Base-by-base conservation (phyloP, 2,888 invertebrate genomes). In the Ephialtes manifestator region DNA sequence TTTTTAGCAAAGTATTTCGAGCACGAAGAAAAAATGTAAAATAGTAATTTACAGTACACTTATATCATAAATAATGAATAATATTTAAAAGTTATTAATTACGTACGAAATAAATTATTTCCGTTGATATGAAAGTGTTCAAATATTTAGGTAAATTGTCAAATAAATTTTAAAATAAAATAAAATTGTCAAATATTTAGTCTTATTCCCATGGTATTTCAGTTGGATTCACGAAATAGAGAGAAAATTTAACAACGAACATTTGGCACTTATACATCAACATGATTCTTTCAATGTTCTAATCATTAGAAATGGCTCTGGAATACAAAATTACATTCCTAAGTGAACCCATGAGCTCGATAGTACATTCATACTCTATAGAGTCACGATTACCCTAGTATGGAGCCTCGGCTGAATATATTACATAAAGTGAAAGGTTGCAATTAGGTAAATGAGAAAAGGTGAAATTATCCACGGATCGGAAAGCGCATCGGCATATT, bases 391-490 rank as follows among this genome's bases (percentile, higher is more conserved):
- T 76, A 51, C 78, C 75, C 39, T 48, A 71, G 48, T 70, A 78
- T 65, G 24, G 65, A 51, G 53, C 65, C 81, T 39, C 18, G 39
- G 80, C 55, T 60, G 74, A 70, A 68, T 43, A 58, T 71, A 89
- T 91, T 91, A 89, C 87, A 89, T 90, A 91, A 91, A 88, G 91
- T 88, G 91, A 91, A 91, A 91, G 91, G 91, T 90, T 89, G 87
- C 86, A 87, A 90, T 91, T 89, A 87, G 82, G 77, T 72, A 81
- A 88, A 88, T 87, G 76, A 85, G 83, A 60, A 84, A 86, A 88
- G 87, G 89, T 86, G 90, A 91, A 89, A 91, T 91, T 89, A 86
- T 85, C 46, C n/a, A 65, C 80, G 83, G 68, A 76, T 79, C 67
- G 76, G 81, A 80, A 86, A 87, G 87, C 63, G 72, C 82, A 80